Conservation (phyloP, 1,140 invertebrate genomes). For the Ephestia elutella region DNA sequence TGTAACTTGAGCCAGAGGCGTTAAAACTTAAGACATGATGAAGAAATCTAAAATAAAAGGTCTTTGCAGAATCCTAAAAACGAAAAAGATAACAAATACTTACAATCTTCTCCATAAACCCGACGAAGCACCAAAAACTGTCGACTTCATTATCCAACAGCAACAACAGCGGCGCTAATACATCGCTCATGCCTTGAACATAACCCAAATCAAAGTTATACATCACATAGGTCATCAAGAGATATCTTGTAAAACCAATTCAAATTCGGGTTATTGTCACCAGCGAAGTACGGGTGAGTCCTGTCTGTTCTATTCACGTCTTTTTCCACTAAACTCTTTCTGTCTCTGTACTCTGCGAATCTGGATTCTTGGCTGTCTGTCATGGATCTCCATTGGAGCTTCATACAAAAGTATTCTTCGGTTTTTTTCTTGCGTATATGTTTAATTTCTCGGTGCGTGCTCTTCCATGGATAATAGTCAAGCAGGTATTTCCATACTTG, state of each 20-base stretch:
- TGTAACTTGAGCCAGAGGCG: too few species aligned
- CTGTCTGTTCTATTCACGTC: conserved; percentile 98
- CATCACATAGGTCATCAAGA: conserved; percentile 99
- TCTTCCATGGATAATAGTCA: conserved; percentile 91
- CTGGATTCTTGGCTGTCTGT: conserved; percentile 89
- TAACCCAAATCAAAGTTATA: conserved; percentile 99
- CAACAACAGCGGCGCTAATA: conserved; percentile 93
- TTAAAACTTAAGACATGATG: too few species aligned
- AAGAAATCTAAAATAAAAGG: too few species aligned
- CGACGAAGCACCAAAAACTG: conserved; percentile 99
- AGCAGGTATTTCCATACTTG: conserved; percentile 98
- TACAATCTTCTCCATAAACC: conserved; percentile 97
- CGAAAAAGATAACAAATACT: conserved; percentile 46
- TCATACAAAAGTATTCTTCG: conserved; percentile 96
- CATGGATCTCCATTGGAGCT: conserved; percentile 96
- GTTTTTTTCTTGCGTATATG: conserved; percentile 82
- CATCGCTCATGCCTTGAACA: conserved; percentile 98
- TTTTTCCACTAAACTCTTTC: conserved; percentile 97
- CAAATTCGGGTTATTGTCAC: conserved; percentile 94
- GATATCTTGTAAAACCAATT: conserved; percentile 88
- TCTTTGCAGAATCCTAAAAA: background rate
- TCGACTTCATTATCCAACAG: conserved; percentile 95
- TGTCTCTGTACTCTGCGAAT: conserved; percentile 91
- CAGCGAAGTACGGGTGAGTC: conserved; percentile 91
- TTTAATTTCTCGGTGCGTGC: conserved; percentile 82